Base-by-base conservation (phyloP, 2,888 invertebrate genomes). In the Cenopis cana region DNA sequence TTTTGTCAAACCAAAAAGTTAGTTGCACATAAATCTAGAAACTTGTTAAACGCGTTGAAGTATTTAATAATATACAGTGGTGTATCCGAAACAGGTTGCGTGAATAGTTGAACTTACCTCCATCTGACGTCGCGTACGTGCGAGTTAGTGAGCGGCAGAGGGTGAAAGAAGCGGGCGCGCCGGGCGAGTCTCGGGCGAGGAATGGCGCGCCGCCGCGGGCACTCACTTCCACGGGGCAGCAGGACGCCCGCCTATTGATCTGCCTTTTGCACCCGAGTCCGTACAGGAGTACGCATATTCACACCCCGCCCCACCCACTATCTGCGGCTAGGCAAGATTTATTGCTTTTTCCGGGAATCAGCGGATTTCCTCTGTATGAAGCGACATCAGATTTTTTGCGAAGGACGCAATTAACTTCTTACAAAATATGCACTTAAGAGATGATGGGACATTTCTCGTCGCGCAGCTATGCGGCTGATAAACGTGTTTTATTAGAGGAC, bases 341-440 rank as follows among this genome's bases (percentile, higher is more conserved):
- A 90, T 90, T 82, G 77, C 85, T 81, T 85, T 87, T 89, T 87
- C 89, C 88, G 85, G 85, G 87, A 88, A 88, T 86, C 83, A 82
- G 83, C 84, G 86, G 85, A 89, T 88, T 86, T 88, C 86, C 85
- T 81, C 66, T 77, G 70, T 68, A 75, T 76, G 77, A 78, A 75
- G 76, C 78, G 76, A 73, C 70, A 75, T 74, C 78, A 75, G 74
- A 79, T 76, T 72, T 72, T 72, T 71, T 71, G 71, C 67, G 66
- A 61, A 67, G 71, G 36, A 66, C 70, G 70, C 70, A 71, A 71
- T 71, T 71, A 71, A 71, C 71, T 71, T 71, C 66, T 67, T 71
- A 67, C 71, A 67, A 75, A 76, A 74, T 76, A 76, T 76, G 76
- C 75, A 75, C 76, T 74, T 75, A 67, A 68, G 57, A 65, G 61